Evolutionary conservation across 2,888 invertebrate genomes (phyloP).

Genomic region (Oscheius myriophilus): DNA sequence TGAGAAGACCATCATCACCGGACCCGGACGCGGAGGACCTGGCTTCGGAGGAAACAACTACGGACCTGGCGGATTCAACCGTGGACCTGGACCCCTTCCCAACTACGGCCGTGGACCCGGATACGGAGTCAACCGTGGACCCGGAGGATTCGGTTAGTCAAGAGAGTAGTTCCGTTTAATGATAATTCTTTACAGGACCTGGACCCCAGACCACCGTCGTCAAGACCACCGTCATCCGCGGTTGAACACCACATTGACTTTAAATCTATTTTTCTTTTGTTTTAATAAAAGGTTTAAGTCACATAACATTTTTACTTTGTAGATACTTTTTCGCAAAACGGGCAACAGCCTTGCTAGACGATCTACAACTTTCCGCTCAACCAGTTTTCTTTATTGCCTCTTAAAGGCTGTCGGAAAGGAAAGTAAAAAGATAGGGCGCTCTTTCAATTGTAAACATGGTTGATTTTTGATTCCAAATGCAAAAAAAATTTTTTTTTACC

Average conservation of each 20-base stretch:
- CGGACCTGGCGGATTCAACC: slow-evolving; percentile 4
- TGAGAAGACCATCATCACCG: slow-evolving; percentile 27
- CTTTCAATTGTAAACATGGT: no score
- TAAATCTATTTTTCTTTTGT: no score
- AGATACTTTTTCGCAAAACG: no score
- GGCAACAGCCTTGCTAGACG: no score
- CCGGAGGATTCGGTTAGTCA: slow-evolving; percentile 14
- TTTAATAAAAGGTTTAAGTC: no score
- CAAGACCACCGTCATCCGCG: slow-evolving; percentile 44
- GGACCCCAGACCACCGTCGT: slow-evolving; percentile 37
- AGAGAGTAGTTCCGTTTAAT: not conserved
- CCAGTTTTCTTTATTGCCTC: no score
- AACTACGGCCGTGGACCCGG: slow-evolving; percentile 2
- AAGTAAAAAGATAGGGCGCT: no score
- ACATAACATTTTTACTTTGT: no score
- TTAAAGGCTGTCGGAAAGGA: no score
- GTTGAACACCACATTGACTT: slow-evolving; percentile 19
- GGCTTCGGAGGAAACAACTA: not conserved
- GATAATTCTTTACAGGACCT: slow-evolving; percentile 11
- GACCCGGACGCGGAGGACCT: slow-evolving; percentile 1
- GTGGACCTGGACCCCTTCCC: not conserved
- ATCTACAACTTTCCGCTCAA: no score
- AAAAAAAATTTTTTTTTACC: no score
- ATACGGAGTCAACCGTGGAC: slow-evolving; percentile 1
- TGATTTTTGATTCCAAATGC: no score